Base-by-base conservation (phyloP, 2,797 vertebrate genomes). In the Ptychobarbus kaznakovi region DNA sequence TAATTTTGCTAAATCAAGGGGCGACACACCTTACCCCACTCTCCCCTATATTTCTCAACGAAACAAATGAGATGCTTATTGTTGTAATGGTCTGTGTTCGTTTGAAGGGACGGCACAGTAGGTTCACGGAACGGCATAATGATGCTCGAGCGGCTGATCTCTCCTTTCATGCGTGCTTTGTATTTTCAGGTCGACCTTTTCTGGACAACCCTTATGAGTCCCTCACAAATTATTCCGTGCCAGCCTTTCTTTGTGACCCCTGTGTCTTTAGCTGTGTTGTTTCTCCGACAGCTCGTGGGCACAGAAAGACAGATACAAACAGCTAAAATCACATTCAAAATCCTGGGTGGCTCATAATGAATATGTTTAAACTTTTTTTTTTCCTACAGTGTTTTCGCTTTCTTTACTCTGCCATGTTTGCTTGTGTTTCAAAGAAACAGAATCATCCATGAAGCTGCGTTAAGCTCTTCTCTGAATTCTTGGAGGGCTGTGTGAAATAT, bases 171-270 rank as follows among this genome's bases (percentile, higher is more conserved):
- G 32, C 63, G 15, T 69, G 58, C 85, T 88, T 88, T 83, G 61
- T 32, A 73, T 77, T 88, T 88, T 77, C 72, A 78, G 56, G 76
- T 73, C 76, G 63, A 87, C 82, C 85, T 89, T 89, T 89, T 85
- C 25, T 25, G 42, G 75, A 66, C 69, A 80, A 86, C 70, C 77
- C 68, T 25, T 44, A 56, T 22, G 44, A 6, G 83, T 74, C 80
- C 35, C 38, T 51, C 16, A 4, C 74, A 87, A 66, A 68, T 87
- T 81, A 84, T 68, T 82, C 74, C 56, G 15, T 6, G 53, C 69
- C 44, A 61, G 68, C 61, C 66, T 86, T 44, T 63, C 25, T 42
- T 42, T 38, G 63, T 80, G 35, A 85, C 80, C 73, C 22, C 32
- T 65, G 63, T 63, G 22, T 46, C 61, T 84, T 83, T 20, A 42